Base-by-base conservation (phyloP, 2,797 vertebrate genomes). In the Acridotheres tristis region DNA sequence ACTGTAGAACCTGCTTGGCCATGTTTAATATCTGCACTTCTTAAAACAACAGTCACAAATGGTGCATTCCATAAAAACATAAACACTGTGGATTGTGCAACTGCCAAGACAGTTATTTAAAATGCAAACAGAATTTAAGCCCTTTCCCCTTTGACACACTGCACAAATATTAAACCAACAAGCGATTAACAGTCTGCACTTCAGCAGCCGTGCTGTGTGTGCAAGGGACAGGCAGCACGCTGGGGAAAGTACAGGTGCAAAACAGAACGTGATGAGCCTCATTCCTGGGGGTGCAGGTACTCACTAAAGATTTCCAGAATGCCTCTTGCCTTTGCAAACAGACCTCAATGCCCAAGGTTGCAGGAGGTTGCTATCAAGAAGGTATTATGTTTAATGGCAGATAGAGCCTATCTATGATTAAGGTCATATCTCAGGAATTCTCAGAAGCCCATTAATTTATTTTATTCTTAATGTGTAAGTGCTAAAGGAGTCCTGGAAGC, bases 81-180 rank as follows among this genome's bases (percentile, higher is more conserved):
- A 71, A 92, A 61, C 30, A 63, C 45, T 68, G 3, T 13, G 40
- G 61, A 51, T n/a, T 76, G 74, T 86, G 73, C 75, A 88, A 79
- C 79, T 91, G 85, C 89, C 72, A 79, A 88, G 63, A 88, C 55
- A 79, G 51, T 73, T 92, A 79, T 73, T 93, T 94, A 53, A 95
- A 93, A 89, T 76, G 59, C 42, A 84, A 92, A 69, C 80, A 94
- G 75, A 93, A 65, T 90, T 88, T 68, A 73, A 92, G 58, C 48
- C 82, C 50, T 83, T 88, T 96, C 57, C 55, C 66, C 36, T 90
- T 84, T 85, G 65, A 71, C 74, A 43, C 2, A 0, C 43, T 93
- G 54, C 57, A 68, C 58, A 67, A 85, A 85, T 75, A 78, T 19
- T 69, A 87, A 84, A 85, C 59, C 40, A 85, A 68, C 58, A 30